Conservation (phyloP, 2,113 vertebrate species). For the Bostrychus sinensis region DNA sequence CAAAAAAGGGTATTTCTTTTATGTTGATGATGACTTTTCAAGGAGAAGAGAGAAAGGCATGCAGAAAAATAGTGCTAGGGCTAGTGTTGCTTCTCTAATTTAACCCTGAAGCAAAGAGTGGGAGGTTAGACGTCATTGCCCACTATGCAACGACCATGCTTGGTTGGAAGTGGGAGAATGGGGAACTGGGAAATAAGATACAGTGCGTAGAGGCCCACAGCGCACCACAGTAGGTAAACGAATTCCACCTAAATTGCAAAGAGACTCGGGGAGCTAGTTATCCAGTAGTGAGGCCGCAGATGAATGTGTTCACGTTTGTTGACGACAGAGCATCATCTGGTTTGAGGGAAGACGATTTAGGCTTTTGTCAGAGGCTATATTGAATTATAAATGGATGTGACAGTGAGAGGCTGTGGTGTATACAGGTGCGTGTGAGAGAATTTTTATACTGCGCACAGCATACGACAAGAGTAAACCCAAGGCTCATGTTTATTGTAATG, state of each 20-base stretch:
- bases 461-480: background rate
- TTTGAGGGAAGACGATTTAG: no score
- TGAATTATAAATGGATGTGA: constrained; percentile 1
- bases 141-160: constrained; percentile 30
- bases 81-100: constrained; percentile 33
- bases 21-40: background rate
- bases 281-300: constrained; percentile 47
- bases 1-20: background rate
- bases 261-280: constrained; percentile 74
- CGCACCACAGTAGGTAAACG: constrained; percentile 51
- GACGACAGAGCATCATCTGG: constrained; percentile 43
- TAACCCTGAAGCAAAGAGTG: constrained; percentile 52
- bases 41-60: constrained; percentile 5
- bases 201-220: constrained; percentile 44
- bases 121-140: constrained; percentile 48
- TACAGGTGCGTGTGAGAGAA: background rate
- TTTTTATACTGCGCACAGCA: background rate
- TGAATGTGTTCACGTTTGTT: constrained; percentile 58
- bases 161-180: constrained; percentile 34
- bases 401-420: background rate
- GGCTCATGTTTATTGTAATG: constrained; percentile 1
- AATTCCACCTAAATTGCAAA: constrained; percentile 68
- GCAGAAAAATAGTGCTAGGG: constrained; percentile 32
- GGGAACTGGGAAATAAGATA: constrained; percentile 68
- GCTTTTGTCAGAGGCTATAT: background rate